These are phyloP conservation scores for Kryphioiulus occultus DNA, from an alignment of 2,888 invertebrate species.

Conservation along the genomic window DNA sequence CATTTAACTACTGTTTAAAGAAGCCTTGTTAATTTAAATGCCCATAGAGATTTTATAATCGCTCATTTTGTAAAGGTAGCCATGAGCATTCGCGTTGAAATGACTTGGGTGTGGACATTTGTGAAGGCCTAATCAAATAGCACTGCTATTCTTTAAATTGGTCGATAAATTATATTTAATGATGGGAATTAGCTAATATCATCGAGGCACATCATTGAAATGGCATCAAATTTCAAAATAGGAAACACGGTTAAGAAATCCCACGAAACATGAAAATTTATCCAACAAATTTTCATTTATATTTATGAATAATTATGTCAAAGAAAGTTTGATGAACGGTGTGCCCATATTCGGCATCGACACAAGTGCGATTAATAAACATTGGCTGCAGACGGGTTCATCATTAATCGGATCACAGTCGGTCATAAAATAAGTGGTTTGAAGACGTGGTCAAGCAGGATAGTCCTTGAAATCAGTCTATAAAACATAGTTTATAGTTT, in stretches of 20 bases:
- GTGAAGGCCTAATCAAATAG: not conserved
- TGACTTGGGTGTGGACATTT: not conserved
- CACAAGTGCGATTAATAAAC: not conserved
- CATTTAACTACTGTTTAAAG: not conserved
- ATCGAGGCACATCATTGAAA: not conserved
- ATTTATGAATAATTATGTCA: not conserved
- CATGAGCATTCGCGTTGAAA: not conserved
- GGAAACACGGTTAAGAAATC: not conserved
- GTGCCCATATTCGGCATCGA: not conserved
- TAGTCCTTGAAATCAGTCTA: not conserved
- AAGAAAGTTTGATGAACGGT: not conserved
- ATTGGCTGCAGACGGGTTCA: not conserved
- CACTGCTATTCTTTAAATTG: not conserved
- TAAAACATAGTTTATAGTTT: not conserved
- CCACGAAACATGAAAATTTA: not conserved
- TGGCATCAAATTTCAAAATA: not conserved
- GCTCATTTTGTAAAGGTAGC: not conserved
- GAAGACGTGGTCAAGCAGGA: constrained; percentile 2
- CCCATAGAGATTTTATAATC: no score
- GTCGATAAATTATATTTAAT: not conserved
- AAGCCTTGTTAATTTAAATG: not conserved
- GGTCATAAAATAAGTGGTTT: not conserved
- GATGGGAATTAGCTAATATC: not conserved
- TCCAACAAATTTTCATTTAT: not conserved
- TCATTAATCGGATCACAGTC: not conserved